Base-by-base conservation (phyloP, 2,113 vertebrate genomes). In the Phocoena phocoena region DNA sequence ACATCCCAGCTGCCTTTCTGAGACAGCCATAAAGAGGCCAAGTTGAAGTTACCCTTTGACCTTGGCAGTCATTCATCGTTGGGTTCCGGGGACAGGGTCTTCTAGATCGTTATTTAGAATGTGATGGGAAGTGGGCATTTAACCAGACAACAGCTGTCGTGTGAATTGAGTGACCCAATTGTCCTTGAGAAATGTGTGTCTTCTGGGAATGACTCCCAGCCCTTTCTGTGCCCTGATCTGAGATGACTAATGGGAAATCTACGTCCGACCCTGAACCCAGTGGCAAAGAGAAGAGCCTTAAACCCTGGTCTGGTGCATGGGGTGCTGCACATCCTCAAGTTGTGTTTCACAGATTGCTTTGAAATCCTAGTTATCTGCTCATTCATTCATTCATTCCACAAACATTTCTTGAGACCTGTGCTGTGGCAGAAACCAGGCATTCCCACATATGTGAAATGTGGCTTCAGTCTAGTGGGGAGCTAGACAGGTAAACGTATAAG, bases 171-270 rank as follows among this genome's bases (percentile, higher is more conserved):
- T 93, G 67, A 81, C 73, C 92, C 88, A 81, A 44, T 55, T 17
- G 73, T 93, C 92, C 86, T 95, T 83, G 50, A 92, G 92, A 95
- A 90, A 67, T 60, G 33, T 36, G 38, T 74, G 62, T 93, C 68
- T 60, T 70, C 50, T 85, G 68, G 85, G 95, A 96, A 77, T 26
- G 53, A 44, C 73, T 74, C 38, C 21, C 63, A 85, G 77, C 15
- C 73, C 50, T 83, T 70, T 95, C 36, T 62, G 60, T 23, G 8
- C 68, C 41, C 50, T 8, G 36, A 36, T 89, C 80, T 76, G 65
- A 50, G 71, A 50, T 79, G 70, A 58, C 50, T 44, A 74, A 88
- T 23, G 21, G 82, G 77, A 85, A 95, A 90, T 73, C 85, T 84
- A 5, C 2, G 23, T 55, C 53, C 68, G 73, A 6, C 63, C 44